Conservation (phyloP, 2,797 vertebrate genomes). For the Aphelocoma californica region DNA sequence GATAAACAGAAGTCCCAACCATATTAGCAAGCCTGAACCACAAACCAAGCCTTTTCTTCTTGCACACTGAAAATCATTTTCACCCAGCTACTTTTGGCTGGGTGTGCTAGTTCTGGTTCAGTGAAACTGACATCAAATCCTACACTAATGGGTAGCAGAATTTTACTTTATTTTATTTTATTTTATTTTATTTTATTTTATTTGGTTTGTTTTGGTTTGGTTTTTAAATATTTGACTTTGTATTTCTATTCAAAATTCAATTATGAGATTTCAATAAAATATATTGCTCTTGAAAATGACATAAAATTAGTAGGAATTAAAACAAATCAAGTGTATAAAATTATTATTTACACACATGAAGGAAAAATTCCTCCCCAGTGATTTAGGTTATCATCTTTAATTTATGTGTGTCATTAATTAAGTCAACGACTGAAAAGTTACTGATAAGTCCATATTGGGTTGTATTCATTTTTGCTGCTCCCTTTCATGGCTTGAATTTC, state of each 20-base stretch:
- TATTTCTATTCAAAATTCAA: neutral
- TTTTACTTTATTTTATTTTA: neutral
- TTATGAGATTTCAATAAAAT: neutral
- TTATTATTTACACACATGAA: neutral
- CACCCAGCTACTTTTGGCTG: slow-evolving; percentile 1
- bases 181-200: neutral
- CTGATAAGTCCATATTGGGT: neutral
- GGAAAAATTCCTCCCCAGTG: neutral
- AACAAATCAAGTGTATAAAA: neutral
- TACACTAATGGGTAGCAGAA: neutral
- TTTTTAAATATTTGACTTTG: neutral
- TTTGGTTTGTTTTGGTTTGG: neutral
- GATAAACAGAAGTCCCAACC: neutral
- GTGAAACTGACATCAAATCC: neutral
- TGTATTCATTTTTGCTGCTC: neutral
- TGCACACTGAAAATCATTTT: slow-evolving; percentile 9
- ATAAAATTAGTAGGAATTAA: slow-evolving; percentile 1
- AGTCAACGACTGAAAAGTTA: neutral
- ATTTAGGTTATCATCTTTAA: neutral
- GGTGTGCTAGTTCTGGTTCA: neutral
- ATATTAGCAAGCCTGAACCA: neutral
- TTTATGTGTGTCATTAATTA: neutral
- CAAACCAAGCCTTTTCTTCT: neutral
- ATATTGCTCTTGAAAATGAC: neutral
- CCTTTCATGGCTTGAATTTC: neutral